Evolutionary conservation across 2,113 vertebrate species (phyloP).

Genomic region (Sturnus vulgaris): DNA sequence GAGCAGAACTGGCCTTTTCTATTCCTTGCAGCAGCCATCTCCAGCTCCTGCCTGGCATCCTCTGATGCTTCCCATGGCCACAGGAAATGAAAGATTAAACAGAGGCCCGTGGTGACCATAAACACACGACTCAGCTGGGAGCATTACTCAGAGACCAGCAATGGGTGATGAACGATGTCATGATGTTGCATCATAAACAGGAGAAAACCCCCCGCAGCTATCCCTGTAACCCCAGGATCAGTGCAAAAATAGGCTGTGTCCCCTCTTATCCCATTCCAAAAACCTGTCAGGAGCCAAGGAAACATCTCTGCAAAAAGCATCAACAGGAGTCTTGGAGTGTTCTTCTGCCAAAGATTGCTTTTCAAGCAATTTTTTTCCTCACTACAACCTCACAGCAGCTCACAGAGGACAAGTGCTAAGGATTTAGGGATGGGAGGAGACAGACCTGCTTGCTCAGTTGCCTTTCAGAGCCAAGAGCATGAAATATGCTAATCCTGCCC

Average conservation of each 20-base stretch:
- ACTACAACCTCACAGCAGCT: neutral
- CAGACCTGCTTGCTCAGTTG: neutral
- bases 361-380: neutral
- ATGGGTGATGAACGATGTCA: rapidly evolving
- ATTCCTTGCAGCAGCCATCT: neutral
- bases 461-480: neutral
- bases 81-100: neutral
- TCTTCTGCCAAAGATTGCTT: neutral
- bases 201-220: rapidly evolving
- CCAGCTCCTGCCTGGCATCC: neutral
- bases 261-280: neutral
- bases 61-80: neutral
- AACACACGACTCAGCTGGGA: neutral
- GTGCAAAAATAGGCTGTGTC: neutral
- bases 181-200: rapidly evolving
- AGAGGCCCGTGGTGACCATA: neutral
- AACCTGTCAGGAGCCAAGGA: neutral
- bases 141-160: neutral
- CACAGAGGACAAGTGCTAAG: neutral
- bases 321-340: neutral
- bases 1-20: neutral
- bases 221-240: neutral
- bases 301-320: neutral
- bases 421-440: neutral
- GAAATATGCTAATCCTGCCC: slow-evolving; percentile 25